Evolutionary conservation across 2,797 vertebrate genomes (phyloP).

Genomic region (Huso huso): DNA sequence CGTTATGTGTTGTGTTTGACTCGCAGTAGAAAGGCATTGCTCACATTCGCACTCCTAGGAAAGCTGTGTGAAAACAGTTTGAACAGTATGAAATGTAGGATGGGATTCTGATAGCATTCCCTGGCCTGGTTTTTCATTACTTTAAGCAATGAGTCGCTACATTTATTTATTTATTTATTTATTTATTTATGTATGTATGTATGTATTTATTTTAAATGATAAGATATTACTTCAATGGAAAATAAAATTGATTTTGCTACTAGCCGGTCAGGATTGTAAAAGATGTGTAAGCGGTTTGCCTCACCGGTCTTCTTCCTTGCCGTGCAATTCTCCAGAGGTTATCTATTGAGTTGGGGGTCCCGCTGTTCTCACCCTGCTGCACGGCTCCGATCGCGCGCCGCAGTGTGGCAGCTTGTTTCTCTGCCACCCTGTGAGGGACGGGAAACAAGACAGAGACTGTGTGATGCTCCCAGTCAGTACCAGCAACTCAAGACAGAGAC

Average conservation of each 20-base stretch:
- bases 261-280: not conserved
- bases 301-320: slow-evolving; percentile 62
- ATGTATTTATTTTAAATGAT: not conserved
- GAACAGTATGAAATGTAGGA: not conserved
- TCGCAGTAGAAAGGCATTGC: too few relatives aligned
- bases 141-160: not conserved
- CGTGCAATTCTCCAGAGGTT: slow-evolving; percentile 53
- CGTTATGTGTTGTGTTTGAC: not conserved
- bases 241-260: not conserved
- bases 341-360: slow-evolving; percentile 35
- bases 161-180: not conserved
- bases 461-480: too few relatives aligned
- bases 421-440: slow-evolving; percentile 45
- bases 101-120: not conserved
- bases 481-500: too few relatives aligned
- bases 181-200: not conserved
- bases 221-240: not conserved
- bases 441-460: not conserved
- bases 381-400: slow-evolving; percentile 36
- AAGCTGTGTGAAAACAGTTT: not conserved
- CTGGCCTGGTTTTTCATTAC: not conserved
- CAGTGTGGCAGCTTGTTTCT: slow-evolving; percentile 48
- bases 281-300: slow-evolving; percentile 33
- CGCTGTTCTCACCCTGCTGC: slow-evolving; percentile 35
- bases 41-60: not conserved